Evolutionary conservation across 1,140 invertebrate genomes (phyloP).

Genomic region (Elymnias hypermnestra): DNA sequence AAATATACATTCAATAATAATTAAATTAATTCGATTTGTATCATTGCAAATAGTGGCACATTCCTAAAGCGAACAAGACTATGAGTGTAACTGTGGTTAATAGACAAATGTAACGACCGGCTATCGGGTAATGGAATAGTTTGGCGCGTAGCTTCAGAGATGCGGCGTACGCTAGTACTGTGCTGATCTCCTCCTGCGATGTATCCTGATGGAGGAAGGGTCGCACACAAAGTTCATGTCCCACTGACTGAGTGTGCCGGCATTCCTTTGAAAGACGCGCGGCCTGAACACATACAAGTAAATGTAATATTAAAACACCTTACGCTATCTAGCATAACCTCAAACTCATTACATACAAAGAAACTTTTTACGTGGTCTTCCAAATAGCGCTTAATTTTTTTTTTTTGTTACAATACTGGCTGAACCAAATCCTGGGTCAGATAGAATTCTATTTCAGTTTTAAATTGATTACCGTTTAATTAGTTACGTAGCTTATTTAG

Average conservation of each 20-base stretch:
- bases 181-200: constrained; percentile 83
- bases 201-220: constrained; percentile 88
- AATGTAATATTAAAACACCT: neutral
- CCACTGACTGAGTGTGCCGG: constrained; percentile 80
- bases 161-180: constrained; percentile 85
- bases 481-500: no score
- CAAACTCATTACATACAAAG: no score
- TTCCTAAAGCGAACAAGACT: constrained; percentile 80
- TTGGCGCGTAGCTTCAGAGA: constrained; percentile 84
- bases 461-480: no score
- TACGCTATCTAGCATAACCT: no score
- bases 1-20: neutral
- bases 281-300: constrained; percentile 75
- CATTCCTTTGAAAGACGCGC: constrained; percentile 86
- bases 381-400: no score
- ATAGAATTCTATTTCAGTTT: no score
- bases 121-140: constrained; percentile 83
- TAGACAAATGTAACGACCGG: constrained; percentile 81
- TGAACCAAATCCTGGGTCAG: neutral
- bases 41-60: constrained; percentile 77
- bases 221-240: constrained; percentile 85
- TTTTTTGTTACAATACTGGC: neutral
- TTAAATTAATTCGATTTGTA: constrained; percentile 8
- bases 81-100: constrained; percentile 78
- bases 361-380: no score